Conservation (phyloP, 2,113 vertebrate species). For the Tragelaphus strepsiceros region DNA sequence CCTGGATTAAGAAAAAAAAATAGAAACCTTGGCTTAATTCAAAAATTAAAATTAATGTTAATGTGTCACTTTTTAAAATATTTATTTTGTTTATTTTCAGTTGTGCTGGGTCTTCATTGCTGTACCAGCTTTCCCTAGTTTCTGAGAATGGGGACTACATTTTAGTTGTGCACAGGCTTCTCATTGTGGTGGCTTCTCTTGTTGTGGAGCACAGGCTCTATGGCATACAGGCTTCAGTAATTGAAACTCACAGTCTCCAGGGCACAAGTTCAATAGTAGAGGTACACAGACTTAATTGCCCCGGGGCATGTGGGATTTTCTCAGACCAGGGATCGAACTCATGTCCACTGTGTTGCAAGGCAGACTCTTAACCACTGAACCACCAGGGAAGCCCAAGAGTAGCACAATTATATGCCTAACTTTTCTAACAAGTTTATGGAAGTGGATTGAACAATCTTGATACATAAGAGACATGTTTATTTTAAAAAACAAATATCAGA, state of each 20-base stretch:
- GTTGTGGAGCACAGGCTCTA: neutral
- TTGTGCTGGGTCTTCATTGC: neutral
- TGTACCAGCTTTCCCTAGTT: fast-evolving
- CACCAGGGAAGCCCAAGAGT: neutral
- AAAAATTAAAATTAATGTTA: neutral
- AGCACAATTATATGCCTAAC: neutral
- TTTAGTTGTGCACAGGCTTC: neutral
- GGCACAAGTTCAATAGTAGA: neutral
- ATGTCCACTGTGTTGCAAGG: neutral
- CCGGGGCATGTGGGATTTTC: neutral
- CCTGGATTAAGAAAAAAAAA: neutral
- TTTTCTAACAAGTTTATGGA: neutral
- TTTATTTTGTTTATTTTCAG: neutral
- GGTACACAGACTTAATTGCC: neutral
- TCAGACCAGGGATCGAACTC: neutral
- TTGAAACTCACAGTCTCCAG: neutral
- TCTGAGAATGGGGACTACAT: no score
- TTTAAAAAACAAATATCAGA: neutral
- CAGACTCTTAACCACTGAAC: neutral
- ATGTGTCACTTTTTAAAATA: neutral
- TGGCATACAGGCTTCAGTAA: neutral
- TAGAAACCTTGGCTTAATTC: neutral
- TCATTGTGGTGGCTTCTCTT: neutral
- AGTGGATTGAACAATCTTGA: neutral
- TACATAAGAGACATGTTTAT: neutral